Conservation (phyloP, 1,140 invertebrate species). For the Dolichoris vasculosae region DNA sequence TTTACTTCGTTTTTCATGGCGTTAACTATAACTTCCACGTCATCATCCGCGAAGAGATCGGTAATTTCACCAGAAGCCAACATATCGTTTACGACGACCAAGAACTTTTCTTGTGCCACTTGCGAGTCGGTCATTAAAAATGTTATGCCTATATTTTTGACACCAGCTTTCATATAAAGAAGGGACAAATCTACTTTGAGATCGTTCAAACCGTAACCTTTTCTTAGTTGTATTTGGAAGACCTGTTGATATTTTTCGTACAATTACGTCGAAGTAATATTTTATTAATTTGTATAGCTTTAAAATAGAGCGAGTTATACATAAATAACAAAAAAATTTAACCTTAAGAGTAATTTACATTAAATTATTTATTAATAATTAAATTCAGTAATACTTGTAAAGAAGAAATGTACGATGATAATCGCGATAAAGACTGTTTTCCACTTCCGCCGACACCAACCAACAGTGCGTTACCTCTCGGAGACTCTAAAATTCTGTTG, state of each 20-base stretch:
- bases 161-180: conserved; percentile 91
- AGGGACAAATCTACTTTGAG: conserved; percentile 87
- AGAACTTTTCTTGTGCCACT: conserved; percentile 90
- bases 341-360: too few relatives aligned
- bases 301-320: too few relatives aligned
- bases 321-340: too few relatives aligned
- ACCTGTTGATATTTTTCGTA: conserved; percentile 57
- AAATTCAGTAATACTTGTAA: conserved; percentile 80
- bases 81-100: conserved; percentile 95
- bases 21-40: conserved; percentile 90
- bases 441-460: conserved; percentile 96
- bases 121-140: conserved; percentile 97
- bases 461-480: conserved; percentile 92
- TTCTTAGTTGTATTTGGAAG: conserved; percentile 89
- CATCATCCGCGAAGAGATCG: conserved; percentile 92
- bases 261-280: neutral
- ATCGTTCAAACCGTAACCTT: conserved; percentile 90
- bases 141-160: conserved; percentile 90
- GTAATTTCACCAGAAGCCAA: conserved; percentile 95
- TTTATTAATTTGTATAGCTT: neutral
- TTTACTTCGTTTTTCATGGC: conserved; percentile 87
- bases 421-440: conserved; percentile 88
- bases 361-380: too few relatives aligned
- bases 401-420: conserved; percentile 91
- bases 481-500: conserved; percentile 92